Evolutionary conservation across 2,797 vertebrate genomes (phyloP).

Genomic region (Momotus momota): DNA sequence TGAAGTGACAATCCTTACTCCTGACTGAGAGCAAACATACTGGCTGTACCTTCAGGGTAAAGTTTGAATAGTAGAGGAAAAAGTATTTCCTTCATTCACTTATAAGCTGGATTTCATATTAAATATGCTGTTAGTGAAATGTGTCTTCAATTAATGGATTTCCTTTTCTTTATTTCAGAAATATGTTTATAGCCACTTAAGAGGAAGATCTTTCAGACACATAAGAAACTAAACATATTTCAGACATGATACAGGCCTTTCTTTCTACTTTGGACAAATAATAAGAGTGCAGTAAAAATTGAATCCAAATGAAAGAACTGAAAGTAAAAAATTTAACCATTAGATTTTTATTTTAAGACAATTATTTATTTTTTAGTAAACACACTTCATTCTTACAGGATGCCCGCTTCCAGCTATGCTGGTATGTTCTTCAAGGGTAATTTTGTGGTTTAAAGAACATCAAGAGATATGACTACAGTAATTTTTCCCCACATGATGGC

Average conservation of each 20-base stretch:
- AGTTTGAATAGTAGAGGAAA: background rate
- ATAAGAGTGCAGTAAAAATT: background rate
- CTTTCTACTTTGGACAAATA: background rate
- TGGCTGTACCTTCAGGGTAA: background rate
- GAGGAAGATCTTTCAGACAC: background rate
- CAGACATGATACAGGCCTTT: background rate
- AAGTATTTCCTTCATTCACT: background rate
- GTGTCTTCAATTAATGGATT: background rate
- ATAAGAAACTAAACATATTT: background rate
- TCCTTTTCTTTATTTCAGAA: background rate
- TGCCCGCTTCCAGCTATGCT: background rate
- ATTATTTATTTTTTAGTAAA: background rate
- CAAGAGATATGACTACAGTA: background rate
- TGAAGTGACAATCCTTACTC: background rate
- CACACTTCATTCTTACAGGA: background rate
- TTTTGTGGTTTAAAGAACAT: background rate
- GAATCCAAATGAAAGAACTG: background rate
- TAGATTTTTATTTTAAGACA: background rate
- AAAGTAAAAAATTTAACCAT: background rate
- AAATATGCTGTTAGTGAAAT: background rate
- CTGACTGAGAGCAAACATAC: background rate
- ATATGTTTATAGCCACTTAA: background rate
- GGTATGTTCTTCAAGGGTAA: background rate
- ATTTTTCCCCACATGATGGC: rapidly evolving
- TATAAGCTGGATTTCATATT: background rate